A percentile compares a stretch with the other conserved stretches of the same genome.
These are phyloP conservation scores for Thysanoteuthis rhombus DNA, from an alignment of 2,888 invertebrate genomes.

Conservation along the genomic window DNA sequence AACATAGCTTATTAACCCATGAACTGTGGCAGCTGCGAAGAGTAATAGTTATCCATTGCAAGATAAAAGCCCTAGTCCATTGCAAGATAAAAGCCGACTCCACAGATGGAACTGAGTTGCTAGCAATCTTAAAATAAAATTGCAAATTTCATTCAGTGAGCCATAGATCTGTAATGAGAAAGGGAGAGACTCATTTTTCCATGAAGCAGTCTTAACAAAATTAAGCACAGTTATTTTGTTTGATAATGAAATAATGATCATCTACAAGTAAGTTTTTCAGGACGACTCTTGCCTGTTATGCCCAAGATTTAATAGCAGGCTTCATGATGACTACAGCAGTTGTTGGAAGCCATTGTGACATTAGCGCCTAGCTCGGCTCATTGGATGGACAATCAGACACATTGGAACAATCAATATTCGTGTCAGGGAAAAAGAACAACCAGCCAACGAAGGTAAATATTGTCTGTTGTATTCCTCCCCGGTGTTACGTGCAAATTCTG, in stretches of 20 bases:
- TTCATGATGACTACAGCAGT: neutral
- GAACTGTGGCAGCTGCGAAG: too few relatives aligned
- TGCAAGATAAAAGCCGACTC: too few relatives aligned
- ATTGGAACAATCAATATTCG: neutral
- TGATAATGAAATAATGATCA: neutral
- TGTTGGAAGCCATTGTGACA: neutral
- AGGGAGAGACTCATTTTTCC: too few relatives aligned
- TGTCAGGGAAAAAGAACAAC: slow-evolving; percentile 12
- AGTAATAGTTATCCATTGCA: too few relatives aligned
- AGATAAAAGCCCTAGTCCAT: too few relatives aligned
- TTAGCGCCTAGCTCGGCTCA: neutral
- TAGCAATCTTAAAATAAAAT: too few relatives aligned
- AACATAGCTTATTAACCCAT: too few relatives aligned
- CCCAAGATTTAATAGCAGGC: neutral
- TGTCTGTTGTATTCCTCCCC: neutral
- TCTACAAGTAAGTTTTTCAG: neutral
- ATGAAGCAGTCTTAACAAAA: too few relatives aligned
- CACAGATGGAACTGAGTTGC: too few relatives aligned
- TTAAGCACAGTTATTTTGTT: too few relatives aligned
- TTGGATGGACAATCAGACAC: neutral
- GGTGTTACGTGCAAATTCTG: neutral
- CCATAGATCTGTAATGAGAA: too few relatives aligned
- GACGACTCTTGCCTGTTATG: neutral
- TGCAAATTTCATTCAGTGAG: too few relatives aligned
- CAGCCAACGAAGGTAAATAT: neutral